Conservation (phyloP, 53 echinoderm and acorn worm species). For the Paracentrotus lividus region DNA sequence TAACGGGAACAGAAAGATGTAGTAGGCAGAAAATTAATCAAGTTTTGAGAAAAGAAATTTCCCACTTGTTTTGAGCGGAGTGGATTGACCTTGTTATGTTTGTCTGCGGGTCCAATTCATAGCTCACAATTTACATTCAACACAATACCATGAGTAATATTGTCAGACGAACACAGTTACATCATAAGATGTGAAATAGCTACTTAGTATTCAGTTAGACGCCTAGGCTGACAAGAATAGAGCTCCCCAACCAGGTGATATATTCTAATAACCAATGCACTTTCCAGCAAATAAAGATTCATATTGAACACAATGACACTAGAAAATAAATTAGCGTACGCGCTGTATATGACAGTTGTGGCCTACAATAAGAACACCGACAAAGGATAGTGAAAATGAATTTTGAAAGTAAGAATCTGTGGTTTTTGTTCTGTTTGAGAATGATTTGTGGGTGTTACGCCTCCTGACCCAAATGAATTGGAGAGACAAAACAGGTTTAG, state of each 20-base stretch:
- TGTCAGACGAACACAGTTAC: no score
- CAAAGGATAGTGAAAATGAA: conserved; percentile 41
- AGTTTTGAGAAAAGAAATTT: neutral
- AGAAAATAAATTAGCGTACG: conserved; percentile 26
- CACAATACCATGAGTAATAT: neutral
- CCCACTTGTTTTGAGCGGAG: neutral
- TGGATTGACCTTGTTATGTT: neutral
- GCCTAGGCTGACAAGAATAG: neutral
- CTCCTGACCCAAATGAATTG: conserved; percentile 6
- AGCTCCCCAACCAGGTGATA: neutral
- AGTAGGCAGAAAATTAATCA: neutral
- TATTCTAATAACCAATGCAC: conserved; percentile 22
- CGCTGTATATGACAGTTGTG: neutral
- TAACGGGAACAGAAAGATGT: neutral
- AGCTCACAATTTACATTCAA: neutral
- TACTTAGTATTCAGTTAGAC: neutral
- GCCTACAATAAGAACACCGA: conserved; percentile 18
- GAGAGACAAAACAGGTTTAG: neutral
- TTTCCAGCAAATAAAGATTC: conserved; percentile 35
- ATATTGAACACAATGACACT: neutral
- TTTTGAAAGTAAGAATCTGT: neutral
- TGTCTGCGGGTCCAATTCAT: neutral
- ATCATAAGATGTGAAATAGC: neutral
- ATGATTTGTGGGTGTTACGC: neutral
- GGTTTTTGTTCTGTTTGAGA: neutral